phyloP scores from a whole-genome alignment of 1,140 invertebrate species.

The Tyrophagus putrescentiae region DNA sequence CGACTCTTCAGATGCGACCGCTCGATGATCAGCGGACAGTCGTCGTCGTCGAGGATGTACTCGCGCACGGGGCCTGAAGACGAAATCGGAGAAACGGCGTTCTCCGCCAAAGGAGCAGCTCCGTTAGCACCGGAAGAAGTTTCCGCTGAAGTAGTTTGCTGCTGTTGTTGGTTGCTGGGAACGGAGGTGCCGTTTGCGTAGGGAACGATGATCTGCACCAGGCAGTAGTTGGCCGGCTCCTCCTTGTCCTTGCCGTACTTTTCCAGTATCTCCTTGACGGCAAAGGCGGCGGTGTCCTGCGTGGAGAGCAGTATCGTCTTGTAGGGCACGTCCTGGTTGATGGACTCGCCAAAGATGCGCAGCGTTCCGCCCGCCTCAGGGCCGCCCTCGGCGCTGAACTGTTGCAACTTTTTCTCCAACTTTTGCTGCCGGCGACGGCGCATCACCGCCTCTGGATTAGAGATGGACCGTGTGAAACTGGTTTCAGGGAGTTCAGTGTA shows the following conservation, averaged over 20 bases:
- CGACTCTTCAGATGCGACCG: slow-evolving; percentile 34
- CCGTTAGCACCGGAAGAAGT: background rate
- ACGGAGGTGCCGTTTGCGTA: slow-evolving; percentile 8
- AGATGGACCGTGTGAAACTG: slow-evolving; percentile 93
- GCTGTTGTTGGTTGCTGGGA: slow-evolving; percentile 13
- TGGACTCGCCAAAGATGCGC: slow-evolving; percentile 92
- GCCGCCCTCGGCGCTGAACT: slow-evolving; percentile 65
- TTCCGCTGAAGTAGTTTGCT: background rate
- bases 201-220: slow-evolving; percentile 57
- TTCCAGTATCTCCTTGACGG: slow-evolving; percentile 87
- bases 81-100: slow-evolving; percentile 16
- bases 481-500: slow-evolving; percentile 93
- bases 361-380: slow-evolving; percentile 74
- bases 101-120: background rate
- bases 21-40: slow-evolving; percentile 79
- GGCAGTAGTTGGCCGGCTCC: slow-evolving; percentile 76
- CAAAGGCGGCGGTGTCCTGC: slow-evolving; percentile 71
- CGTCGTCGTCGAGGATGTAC: slow-evolving; percentile 88
- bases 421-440: slow-evolving; percentile 87
- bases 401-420: slow-evolving; percentile 86
- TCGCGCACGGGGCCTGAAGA: slow-evolving; percentile 35
- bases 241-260: slow-evolving; percentile 84
- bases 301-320: slow-evolving; percentile 90
- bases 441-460: slow-evolving; percentile 99
- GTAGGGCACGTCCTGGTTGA: slow-evolving; percentile 93